Percentiles rank a stretch among this genome's conserved stretches.
Evolutionary conservation across 2,113 vertebrate genomes (phyloP).

Genomic region (Aptenodytes patagonicus): DNA sequence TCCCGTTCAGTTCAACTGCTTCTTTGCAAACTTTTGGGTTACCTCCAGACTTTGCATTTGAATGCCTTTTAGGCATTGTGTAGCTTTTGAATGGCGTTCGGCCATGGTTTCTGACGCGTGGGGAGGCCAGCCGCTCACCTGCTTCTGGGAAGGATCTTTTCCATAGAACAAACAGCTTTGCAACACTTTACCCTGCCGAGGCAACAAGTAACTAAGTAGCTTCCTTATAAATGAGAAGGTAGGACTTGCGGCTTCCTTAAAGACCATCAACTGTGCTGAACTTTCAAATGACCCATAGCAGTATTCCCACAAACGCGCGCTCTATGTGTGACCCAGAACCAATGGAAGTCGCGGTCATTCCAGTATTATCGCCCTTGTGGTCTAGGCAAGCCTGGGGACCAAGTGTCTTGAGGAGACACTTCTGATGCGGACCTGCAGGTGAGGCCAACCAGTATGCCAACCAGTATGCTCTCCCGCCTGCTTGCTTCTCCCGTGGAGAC

Average conservation of each 20-base stretch:
- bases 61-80: background rate
- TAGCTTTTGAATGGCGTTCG: background rate
- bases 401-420: background rate
- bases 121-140: background rate
- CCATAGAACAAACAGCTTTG: background rate
- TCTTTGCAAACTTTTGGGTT: background rate
- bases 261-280: background rate
- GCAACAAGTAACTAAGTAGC: background rate
- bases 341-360: rapidly evolving
- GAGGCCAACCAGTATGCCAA: background rate
- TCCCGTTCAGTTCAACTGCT: background rate
- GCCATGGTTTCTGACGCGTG: background rate
- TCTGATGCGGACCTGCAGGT: background rate
- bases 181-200: background rate
- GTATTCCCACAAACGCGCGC: background rate
- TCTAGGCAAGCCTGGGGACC: background rate
- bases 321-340: background rate
- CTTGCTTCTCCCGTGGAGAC: background rate
- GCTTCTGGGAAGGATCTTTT: background rate
- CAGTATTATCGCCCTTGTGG: rapidly evolving
- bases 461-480: background rate
- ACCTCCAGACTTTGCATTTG: background rate
- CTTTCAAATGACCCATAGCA: background rate
- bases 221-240: background rate
- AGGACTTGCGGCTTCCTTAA: background rate